These are phyloP conservation scores for Holothuria glaberrima DNA, from an alignment of 35 echinoderm and acorn worm genomes.

Conservation along the genomic window DNA sequence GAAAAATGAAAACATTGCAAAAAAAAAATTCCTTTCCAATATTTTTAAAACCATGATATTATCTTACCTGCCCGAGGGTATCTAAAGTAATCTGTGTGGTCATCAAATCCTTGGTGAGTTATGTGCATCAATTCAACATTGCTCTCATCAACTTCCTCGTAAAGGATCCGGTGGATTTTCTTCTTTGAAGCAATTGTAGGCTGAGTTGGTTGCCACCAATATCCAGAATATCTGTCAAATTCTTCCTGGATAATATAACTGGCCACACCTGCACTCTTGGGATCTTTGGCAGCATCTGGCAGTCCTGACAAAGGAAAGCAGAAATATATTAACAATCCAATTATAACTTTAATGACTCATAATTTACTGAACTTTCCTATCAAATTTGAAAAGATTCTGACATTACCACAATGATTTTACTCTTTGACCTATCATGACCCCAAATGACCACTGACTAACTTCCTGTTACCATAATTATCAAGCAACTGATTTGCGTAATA, in stretches of 20 bases:
- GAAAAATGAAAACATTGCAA: too few relatives aligned
- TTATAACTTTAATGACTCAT: too few relatives aligned
- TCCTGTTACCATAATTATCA: too few relatives aligned
- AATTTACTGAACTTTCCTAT: too few relatives aligned
- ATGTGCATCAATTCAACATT: constrained; percentile 97
- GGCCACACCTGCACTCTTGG: constrained; percentile 93
- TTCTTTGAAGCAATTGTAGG: background rate
- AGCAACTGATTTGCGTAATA: too few relatives aligned
- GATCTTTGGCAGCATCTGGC: constrained; percentile 76
- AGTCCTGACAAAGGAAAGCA: constrained; percentile 42
- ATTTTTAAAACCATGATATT: background rate
- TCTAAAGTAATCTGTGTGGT: constrained; percentile 87
- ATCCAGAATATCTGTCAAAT: constrained; percentile 98
- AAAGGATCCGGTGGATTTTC: constrained; percentile 76
- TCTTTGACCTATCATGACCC: too few relatives aligned
- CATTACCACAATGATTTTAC: too few relatives aligned
- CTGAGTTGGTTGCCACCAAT: constrained; percentile 93
- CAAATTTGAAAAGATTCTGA: too few relatives aligned
- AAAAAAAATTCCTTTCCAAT: background rate
- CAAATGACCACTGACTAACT: too few relatives aligned
- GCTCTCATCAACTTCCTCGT: constrained; percentile 94
- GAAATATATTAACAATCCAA: too few relatives aligned
- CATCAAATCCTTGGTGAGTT: constrained; percentile 68
- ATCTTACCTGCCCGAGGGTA: constrained; percentile 94
- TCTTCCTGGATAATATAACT: constrained; percentile 98